Conservation (phyloP, 1,140 invertebrate genomes). For the Diprion similis region DNA sequence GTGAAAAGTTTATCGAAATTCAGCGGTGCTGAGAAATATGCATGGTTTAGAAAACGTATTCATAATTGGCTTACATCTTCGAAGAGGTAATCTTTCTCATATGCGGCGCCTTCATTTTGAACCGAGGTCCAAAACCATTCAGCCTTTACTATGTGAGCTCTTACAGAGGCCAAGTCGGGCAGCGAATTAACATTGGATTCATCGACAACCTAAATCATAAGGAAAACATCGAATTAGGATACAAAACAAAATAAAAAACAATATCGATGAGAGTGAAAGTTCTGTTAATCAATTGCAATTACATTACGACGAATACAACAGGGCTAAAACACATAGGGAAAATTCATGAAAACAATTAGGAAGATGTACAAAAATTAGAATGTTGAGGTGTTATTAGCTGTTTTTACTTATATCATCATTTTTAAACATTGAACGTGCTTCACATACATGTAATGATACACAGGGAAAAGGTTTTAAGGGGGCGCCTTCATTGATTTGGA, state of each 20-base stretch:
- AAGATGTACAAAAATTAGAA: no score
- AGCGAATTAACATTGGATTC: constrained; percentile 74
- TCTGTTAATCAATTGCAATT: background rate
- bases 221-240: background rate
- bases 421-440: no score
- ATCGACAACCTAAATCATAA: constrained; percentile 74
- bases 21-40: no score
- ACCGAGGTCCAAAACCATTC: constrained; percentile 99
- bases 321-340: background rate
- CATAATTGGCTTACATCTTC: constrained; percentile 69
- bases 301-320: background rate
- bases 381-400: no score
- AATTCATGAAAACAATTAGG: background rate
- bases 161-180: constrained; percentile 67
- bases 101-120: constrained; percentile 91
- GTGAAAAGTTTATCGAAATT: no score
- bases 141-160: constrained; percentile 80
- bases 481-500: no score
- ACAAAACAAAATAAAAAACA: background rate
- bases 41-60: no score
- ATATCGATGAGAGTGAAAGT: background rate
- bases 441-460: no score
- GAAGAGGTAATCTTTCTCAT: constrained; percentile 88
- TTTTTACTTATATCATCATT: no score
- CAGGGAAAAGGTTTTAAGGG: no score